Evolutionary conservation across 2,797 vertebrate genomes (phyloP).

Genomic region (Enteromius afrohamiltoni): DNA sequence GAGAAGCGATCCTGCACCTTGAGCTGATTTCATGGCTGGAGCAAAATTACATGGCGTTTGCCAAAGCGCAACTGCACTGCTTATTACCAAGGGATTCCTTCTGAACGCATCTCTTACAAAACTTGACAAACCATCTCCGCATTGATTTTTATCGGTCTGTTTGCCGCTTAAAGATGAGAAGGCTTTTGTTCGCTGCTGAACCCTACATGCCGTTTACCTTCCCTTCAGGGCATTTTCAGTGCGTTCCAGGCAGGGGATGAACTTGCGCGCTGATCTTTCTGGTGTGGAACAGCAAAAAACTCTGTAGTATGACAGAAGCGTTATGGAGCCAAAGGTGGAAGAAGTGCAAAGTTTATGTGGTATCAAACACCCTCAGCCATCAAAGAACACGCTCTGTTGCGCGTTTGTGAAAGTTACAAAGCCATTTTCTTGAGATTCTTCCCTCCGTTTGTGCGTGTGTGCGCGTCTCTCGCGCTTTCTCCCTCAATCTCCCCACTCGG

Average conservation of each 20-base stretch:
- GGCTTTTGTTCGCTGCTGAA: slow-evolving; percentile 73
- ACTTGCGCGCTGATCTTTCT: slow-evolving; percentile 69
- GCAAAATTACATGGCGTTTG: slow-evolving; percentile 75
- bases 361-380: slow-evolving; percentile 76
- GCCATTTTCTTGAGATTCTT: slow-evolving; percentile 64
- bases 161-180: slow-evolving; percentile 60
- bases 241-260: slow-evolving; percentile 72
- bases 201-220: slow-evolving; percentile 77
- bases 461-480: slow-evolving; percentile 42
- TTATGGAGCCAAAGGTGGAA: slow-evolving; percentile 69
- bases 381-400: slow-evolving; percentile 71
- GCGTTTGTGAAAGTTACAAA: slow-evolving; percentile 67
- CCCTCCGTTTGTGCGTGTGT: slow-evolving; percentile 51
- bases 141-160: slow-evolving; percentile 81
- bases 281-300: slow-evolving; percentile 72
- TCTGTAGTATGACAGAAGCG: slow-evolving; percentile 72
- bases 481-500: slow-evolving; percentile 52
- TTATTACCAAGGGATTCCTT: slow-evolving; percentile 80
- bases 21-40: slow-evolving; percentile 66
- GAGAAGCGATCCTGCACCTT: slow-evolving; percentile 68
- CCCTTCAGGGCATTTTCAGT: slow-evolving; percentile 78
- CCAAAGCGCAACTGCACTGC: slow-evolving; percentile 74
- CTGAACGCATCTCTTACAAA: slow-evolving; percentile 74
- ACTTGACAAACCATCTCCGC: slow-evolving; percentile 80
- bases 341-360: slow-evolving; percentile 59